Percentiles rank a stretch among this genome's conserved stretches.
Evolutionary conservation across 37 sponge, comb jelly and placozoan species (phyloP).

Genomic region (Theonella swinhoei): DNA sequence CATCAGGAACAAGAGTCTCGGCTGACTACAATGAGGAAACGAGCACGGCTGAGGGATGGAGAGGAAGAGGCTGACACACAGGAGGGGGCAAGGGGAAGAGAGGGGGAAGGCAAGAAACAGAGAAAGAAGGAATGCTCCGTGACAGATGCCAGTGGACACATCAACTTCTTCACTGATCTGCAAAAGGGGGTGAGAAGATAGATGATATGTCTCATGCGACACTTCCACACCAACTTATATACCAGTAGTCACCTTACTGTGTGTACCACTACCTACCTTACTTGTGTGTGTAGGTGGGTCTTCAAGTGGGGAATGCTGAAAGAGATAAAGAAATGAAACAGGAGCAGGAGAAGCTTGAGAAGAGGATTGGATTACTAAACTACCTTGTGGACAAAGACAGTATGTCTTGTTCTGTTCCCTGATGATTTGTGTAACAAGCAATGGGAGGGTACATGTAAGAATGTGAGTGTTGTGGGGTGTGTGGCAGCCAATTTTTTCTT

Average conservation of each 20-base stretch:
- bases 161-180: slow-evolving; percentile 76
- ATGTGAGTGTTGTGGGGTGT: neutral
- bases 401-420: slow-evolving; percentile 23
- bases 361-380: slow-evolving; percentile 81
- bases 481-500: too few relatives aligned
- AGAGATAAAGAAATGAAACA: slow-evolving; percentile 77
- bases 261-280: neutral
- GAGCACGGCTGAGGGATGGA: slow-evolving; percentile 44
- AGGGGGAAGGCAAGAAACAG: neutral
- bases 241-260: too few relatives aligned
- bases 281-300: slow-evolving; percentile 41
- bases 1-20: slow-evolving; percentile 86
- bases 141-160: slow-evolving; percentile 27
- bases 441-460: neutral
- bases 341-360: slow-evolving; percentile 82
- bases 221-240: neutral
- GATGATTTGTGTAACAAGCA: neutral
- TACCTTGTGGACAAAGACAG: slow-evolving; percentile 86
- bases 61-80: neutral
- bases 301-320: slow-evolving; percentile 62
- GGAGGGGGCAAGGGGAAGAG: neutral
- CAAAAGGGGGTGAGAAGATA: slow-evolving; percentile 65
- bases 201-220: neutral
- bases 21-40: slow-evolving; percentile 55
- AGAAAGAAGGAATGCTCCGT: neutral